Evolutionary conservation across 2,113 vertebrate genomes (phyloP), one percentile per base, ranked within the genome.

Genomic region (Tragulus kanchil): DNA sequence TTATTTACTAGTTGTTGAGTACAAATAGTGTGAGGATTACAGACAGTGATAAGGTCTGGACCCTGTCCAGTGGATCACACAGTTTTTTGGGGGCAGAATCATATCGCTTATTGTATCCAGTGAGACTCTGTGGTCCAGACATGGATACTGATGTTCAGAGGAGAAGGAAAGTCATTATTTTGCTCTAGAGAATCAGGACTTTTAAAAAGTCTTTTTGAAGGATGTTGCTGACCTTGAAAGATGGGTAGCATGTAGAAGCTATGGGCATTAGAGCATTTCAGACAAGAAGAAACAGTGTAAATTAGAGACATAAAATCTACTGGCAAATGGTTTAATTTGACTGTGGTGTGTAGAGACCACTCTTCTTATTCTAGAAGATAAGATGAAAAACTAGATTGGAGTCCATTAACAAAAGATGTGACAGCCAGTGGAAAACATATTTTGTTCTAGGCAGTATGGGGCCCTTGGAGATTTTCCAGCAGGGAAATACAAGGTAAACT

Each of bases 241-340:
- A 71, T 71, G 59, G 52, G 3, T 59, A 21, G 6, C 45, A 83
- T 95, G 88, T 85, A 90, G 56, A 79, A 93, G 16, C 67, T 89
- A 0, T 58, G 62, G 69, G 19, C 59, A 36, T 1, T 21, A 26
- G 23, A 17, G 11, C 67, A 56, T 89, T 93, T 97, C 48, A 81
- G 42, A 36, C 56, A 89, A 45, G n/a, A 61, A 6, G 45, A 25
- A 61, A 67, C 11, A 67, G 8, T 89, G 1, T 95, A 82, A 93
- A 93, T 28, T 65, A 69, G 8, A 92, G 36, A 64, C 64, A n/a
- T 6, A 79, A 50, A 91, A 75, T 86, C 50, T 84, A 31, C 15
- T 92, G 58, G 79, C 54, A 93, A 83, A 89, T 42, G 25, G 8
- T 73, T 75, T 93, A 69, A 83, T 79, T 91, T 86, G 96, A 90